phyloP scores from a whole-genome alignment of 30 jellyfish, hydroid and myxozoan genomes.

The Cassiopea xamachana region DNA sequence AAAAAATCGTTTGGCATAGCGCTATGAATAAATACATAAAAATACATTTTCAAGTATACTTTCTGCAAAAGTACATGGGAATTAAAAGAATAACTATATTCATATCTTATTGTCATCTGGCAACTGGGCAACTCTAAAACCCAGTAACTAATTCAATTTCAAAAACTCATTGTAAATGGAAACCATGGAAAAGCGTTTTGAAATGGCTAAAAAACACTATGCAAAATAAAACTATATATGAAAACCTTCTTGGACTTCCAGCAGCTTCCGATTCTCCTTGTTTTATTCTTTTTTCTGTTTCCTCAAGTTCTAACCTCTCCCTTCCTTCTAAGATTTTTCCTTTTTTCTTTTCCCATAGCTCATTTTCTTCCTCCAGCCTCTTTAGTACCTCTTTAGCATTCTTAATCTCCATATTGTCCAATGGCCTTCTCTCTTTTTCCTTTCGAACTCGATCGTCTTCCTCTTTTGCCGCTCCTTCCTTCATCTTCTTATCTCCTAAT shows the following conservation, averaged over 20 bases:
- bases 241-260: slow-evolving; percentile 30
- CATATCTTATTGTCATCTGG: no score
- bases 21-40: no score
- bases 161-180: no score
- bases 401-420: slow-evolving; percentile 28
- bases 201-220: neutral
- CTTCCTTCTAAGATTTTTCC: slow-evolving; percentile 23
- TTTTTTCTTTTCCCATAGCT: slow-evolving; percentile 17
- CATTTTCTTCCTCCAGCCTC: slow-evolving; percentile 46
- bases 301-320: slow-evolving; percentile 29
- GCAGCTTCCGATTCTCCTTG: slow-evolving; percentile 60
- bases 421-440: slow-evolving; percentile 15
- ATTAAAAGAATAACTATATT: no score
- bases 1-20: no score
- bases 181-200: no score
- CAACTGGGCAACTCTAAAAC: no score
- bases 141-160: no score
- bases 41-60: no score
- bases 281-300: slow-evolving; percentile 34
- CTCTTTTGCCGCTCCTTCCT: slow-evolving; percentile 16
- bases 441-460: slow-evolving; percentile 20
- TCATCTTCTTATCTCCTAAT: slow-evolving; percentile 31
- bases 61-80: no score
- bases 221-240: neutral
- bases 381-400: slow-evolving; percentile 37